Percentiles rank a stretch among this genome's conserved stretches.
Evolutionary conservation across 2,888 invertebrate species (phyloP).

Genomic region (Drosophila anceps): DNA sequence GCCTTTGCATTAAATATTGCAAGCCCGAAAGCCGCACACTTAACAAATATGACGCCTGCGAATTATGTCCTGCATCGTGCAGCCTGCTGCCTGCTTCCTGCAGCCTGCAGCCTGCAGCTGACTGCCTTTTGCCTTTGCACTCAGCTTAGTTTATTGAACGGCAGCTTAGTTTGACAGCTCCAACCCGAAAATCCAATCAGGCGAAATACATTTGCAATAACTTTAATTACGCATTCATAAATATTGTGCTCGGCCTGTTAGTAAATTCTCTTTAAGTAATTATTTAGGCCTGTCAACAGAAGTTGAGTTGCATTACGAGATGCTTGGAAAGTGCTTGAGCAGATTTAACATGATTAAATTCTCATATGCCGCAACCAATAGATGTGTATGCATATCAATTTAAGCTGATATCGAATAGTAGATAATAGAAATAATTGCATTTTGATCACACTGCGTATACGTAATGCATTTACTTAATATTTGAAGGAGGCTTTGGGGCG

Average conservation of each 20-base stretch:
- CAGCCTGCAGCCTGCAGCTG: slow-evolving; percentile 7
- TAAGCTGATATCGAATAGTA: not conserved
- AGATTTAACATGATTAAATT: slow-evolving; percentile 6
- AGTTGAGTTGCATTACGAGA: slow-evolving; percentile 3
- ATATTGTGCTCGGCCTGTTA: slow-evolving; percentile 11
- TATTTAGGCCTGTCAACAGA: slow-evolving; percentile 29
- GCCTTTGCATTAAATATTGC: slow-evolving; percentile 65
- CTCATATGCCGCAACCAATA: not conserved
- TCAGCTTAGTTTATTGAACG: slow-evolving; percentile 43
- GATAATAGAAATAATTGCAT: slow-evolving; percentile 14
- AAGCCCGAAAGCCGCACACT: slow-evolving; percentile 63
- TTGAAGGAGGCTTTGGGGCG: not conserved
- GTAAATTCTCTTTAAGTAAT: slow-evolving; percentile 29
- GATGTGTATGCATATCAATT: not conserved
- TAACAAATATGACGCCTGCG: slow-evolving; percentile 70
- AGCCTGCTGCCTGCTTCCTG: slow-evolving; percentile 7
- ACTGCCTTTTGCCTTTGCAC: not conserved
- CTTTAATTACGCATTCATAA: slow-evolving; percentile 41
- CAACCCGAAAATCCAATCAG: slow-evolving; percentile 41
- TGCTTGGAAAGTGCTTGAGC: not conserved
- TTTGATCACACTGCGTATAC: slow-evolving; percentile 1
- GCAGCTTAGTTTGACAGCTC: slow-evolving; percentile 25
- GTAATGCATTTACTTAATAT: not conserved
- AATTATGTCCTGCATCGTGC: slow-evolving; percentile 57
- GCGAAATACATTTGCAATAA: slow-evolving; percentile 19